phyloP scores from a whole-genome alignment of 2,888 invertebrate species.

The Apamea anceps region DNA sequence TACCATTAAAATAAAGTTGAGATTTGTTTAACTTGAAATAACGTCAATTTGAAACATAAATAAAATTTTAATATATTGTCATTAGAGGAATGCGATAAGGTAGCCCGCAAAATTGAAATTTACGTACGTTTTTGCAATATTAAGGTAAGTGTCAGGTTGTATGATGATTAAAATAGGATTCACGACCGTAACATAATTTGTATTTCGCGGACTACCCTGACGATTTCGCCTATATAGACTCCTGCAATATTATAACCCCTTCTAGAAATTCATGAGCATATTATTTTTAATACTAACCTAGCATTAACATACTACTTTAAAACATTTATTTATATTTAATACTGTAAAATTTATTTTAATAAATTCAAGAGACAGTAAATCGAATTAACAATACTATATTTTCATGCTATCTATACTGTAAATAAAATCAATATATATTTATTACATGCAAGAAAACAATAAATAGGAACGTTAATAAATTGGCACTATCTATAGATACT shows the following conservation, averaged over 20 bases:
- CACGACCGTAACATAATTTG: background rate
- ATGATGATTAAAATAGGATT: background rate
- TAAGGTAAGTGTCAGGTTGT: background rate
- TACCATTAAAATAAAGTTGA: no score
- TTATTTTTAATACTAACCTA: constrained; percentile 13
- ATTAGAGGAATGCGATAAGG: background rate
- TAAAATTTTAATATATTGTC: background rate
- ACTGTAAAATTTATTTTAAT: constrained; percentile 34
- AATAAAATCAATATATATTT: background rate
- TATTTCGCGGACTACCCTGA: background rate
- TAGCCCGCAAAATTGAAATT: no score
- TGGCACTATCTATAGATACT: constrained; percentile 43
- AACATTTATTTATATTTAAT: constrained; percentile 30
- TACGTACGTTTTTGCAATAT: background rate
- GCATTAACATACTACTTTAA: constrained; percentile 24
- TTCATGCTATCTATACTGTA: constrained; percentile 5
- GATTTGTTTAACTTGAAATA: no score
- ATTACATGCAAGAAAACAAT: constrained; percentile 32
- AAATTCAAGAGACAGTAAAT: constrained; percentile 7
- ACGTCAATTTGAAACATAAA: no score
- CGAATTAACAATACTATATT: constrained; percentile 17
- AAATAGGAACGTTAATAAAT: constrained; percentile 35
- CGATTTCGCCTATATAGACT: background rate
- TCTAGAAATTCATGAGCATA: constrained; percentile 13
- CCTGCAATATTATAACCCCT: background rate